Conservation (phyloP, 2,797 vertebrate genomes). For the Hydrolagus colliei region DNA sequence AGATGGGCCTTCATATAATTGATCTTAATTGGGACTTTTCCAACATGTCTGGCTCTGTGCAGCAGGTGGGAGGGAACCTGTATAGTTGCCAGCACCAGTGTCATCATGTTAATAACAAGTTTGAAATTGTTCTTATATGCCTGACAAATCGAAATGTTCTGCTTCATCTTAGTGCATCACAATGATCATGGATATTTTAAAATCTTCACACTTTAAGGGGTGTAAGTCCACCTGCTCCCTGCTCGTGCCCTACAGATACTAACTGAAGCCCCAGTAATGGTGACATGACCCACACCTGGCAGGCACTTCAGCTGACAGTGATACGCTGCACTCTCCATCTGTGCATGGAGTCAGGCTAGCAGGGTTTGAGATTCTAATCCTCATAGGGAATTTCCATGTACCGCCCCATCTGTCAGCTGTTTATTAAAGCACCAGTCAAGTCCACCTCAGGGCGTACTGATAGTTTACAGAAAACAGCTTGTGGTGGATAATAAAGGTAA, state of each 20-base stretch:
- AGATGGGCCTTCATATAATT: slow-evolving; percentile 40
- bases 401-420: slow-evolving; percentile 19
- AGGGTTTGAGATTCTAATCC: slow-evolving; percentile 22
- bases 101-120: slow-evolving; percentile 50
- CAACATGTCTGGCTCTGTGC: slow-evolving; percentile 44
- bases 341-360: slow-evolving; percentile 10
- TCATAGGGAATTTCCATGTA: slow-evolving; percentile 20
- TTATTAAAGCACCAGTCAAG: slow-evolving; percentile 19
- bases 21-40: slow-evolving; percentile 55
- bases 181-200: slow-evolving; percentile 19
- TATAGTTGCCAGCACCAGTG: slow-evolving; percentile 41
- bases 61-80: slow-evolving; percentile 50
- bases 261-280: slow-evolving; percentile 24
- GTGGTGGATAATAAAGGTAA: neutral
- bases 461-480: neutral
- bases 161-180: neutral
- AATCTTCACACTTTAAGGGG: neutral
- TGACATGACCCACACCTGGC: slow-evolving; percentile 22
- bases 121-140: slow-evolving; percentile 45
- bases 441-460: neutral
- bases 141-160: slow-evolving; percentile 39
- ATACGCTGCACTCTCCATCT: slow-evolving; percentile 24
- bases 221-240: slow-evolving; percentile 16
- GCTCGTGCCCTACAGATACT: slow-evolving; percentile 21
- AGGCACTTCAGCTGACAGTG: slow-evolving; percentile 11